These are phyloP conservation scores for Stenopsyche tienmushanensis DNA, from an alignment of 1,140 invertebrate species.

Conservation along the genomic window DNA sequence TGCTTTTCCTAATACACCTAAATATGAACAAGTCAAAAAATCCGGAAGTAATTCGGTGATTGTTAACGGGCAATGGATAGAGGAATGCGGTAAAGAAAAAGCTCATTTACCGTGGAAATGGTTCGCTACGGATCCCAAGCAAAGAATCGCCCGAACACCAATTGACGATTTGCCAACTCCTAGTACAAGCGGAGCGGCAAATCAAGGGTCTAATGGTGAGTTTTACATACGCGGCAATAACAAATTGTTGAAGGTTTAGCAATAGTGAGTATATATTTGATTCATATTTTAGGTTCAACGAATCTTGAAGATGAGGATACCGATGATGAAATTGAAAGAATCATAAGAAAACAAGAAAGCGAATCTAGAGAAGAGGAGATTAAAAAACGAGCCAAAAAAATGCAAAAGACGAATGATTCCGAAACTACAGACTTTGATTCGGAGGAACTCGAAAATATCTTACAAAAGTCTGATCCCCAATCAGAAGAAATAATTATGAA, in stretches of 20 bases:
- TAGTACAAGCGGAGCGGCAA: neutral
- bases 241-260: neutral
- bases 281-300: neutral
- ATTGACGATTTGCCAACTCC: too few relatives aligned
- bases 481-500: too few relatives aligned
- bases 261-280: neutral
- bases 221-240: neutral
- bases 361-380: neutral
- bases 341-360: slow-evolving; percentile 12
- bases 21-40: slow-evolving; percentile 68
- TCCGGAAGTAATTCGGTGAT: slow-evolving; percentile 63
- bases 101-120: slow-evolving; percentile 72
- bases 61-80: slow-evolving; percentile 76
- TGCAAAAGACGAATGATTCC: slow-evolving; percentile 11
- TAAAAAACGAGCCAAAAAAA: neutral
- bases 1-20: slow-evolving; percentile 87
- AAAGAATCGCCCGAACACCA: slow-evolving; percentile 15
- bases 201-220: neutral
- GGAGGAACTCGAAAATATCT: neutral
- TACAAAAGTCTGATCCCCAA: too few relatives aligned
- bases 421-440: neutral
- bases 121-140: slow-evolving; percentile 57
- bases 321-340: slow-evolving; percentile 40
- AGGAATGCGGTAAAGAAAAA: slow-evolving; percentile 64
- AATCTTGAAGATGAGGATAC: slow-evolving; percentile 25